Evolutionary conservation across 1,140 invertebrate genomes (phyloP), one percentile per base, ranked within the genome.

Genomic region (Polyergus mexicanus): DNA sequence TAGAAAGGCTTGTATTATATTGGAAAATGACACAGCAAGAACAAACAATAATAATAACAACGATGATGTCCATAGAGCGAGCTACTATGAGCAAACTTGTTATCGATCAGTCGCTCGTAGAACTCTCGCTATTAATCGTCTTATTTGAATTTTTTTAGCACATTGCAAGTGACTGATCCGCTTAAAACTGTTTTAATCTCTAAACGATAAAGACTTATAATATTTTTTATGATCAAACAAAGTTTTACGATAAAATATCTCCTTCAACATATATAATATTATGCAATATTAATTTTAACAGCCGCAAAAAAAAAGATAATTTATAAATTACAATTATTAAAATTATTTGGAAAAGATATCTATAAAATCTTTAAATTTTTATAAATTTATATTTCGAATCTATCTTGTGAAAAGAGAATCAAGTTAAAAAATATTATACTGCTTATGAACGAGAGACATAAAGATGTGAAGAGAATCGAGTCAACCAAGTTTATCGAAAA

Each of bases 11-110:
- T 28, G 62, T 51, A 51, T 88, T 60, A 47, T 19, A 76, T 60
- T 54, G 51, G 6, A 83, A 19, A 58, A 22, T 28, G 65, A 74
- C 54, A 56, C 19, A 16, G 25, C 16, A 56, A 63, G 47, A 13
- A 88, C 75, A n/a, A 56, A 19, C 35, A 84, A 84, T 41, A 87
- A 72, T 56, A 47, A 19, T 47, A 84, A 84, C 32, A 84, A 84
- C 32, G 72, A 77, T 47, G 38, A 71, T 44, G 10, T 7, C 5
- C 0, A 13, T 54, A 8, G 6, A 47, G 19, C 68, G 47, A 89
- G 81, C 86, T 88, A 75, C 62, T 32, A 51, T 41, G 32, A 60
- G 28, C 85, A 38, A 74, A 11, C 16, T 44, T 11, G 41, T 25
- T 38, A n/a, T n/a, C 35, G 56, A 74, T 87, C 80, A 35, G 7